These are phyloP conservation scores for Clarias batrachus DNA, from an alignment of 2,113 vertebrate species.

Conservation along the genomic window DNA sequence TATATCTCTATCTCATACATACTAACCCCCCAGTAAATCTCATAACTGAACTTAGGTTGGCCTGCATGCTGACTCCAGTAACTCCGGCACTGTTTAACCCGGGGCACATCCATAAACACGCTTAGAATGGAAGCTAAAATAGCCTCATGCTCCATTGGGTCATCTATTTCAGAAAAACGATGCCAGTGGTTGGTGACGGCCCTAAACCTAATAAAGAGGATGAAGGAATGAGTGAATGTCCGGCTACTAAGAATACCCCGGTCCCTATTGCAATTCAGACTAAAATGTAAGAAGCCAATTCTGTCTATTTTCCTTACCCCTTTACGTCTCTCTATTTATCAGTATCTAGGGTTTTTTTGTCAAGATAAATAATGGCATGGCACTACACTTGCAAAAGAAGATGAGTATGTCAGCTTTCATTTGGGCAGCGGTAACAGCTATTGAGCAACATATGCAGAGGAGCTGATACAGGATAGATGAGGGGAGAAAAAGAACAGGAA, in stretches of 20 bases:
- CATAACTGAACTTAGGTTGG: slow-evolving; percentile 8
- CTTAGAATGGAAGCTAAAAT: slow-evolving; percentile 25
- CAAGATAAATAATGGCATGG: slow-evolving; percentile 48
- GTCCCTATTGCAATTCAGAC: neutral
- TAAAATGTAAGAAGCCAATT: slow-evolving; percentile 26
- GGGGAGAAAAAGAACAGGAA: slow-evolving; percentile 44
- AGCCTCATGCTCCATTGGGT: slow-evolving; percentile 23
- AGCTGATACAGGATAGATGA: slow-evolving; percentile 33
- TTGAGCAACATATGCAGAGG: slow-evolving; percentile 47
- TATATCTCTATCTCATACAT: neutral
- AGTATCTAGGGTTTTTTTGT: slow-evolving; percentile 25
- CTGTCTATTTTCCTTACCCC: slow-evolving; percentile 3
- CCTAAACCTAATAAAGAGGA: slow-evolving; percentile 22
- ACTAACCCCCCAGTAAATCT: slow-evolving; percentile 14
- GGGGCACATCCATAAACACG: slow-evolving; percentile 21
- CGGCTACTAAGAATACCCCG: neutral
- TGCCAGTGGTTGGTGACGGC: slow-evolving; percentile 6
- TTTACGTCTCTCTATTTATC: slow-evolving; percentile 36
- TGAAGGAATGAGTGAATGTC: neutral
- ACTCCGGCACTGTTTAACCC: slow-evolving; percentile 16
- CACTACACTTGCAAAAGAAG: slow-evolving; percentile 40
- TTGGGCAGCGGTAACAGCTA: slow-evolving; percentile 48
- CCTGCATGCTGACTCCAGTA: slow-evolving; percentile 23
- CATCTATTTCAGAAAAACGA: slow-evolving; percentile 16
- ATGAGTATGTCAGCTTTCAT: slow-evolving; percentile 58